Percentiles rank a stretch among this genome's conserved stretches.
These are phyloP conservation scores for Mesochorus sp. DNA, from an alignment of 2,888 invertebrate genomes.

Conservation along the genomic window DNA sequence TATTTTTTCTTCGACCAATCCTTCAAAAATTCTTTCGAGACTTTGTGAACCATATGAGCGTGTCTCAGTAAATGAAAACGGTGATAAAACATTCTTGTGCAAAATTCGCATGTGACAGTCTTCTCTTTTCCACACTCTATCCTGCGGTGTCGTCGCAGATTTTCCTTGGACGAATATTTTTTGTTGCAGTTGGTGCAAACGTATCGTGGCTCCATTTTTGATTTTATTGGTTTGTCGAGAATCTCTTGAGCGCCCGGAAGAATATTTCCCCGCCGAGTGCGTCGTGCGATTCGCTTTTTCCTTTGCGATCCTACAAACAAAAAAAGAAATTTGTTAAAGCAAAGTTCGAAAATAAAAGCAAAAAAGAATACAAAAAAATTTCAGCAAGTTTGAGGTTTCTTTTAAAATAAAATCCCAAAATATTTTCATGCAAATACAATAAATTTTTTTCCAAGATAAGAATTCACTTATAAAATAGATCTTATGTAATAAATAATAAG, in stretches of 20 bases:
- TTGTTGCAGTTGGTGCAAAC: constrained; percentile 75
- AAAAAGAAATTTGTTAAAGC: neutral
- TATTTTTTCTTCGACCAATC: constrained; percentile 1
- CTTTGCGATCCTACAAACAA: neutral
- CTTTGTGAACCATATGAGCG: constrained; percentile 6
- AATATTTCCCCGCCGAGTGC: constrained; percentile 3
- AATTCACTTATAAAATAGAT: no score
- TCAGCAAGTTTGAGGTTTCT: no score
- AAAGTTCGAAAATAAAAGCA: neutral
- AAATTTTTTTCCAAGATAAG: no score
- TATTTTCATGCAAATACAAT: no score
- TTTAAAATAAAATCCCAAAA: no score
- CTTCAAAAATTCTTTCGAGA: constrained; percentile 10
- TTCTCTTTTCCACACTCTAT: constrained; percentile 72
- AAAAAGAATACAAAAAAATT: no score
- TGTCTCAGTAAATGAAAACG: constrained; percentile 12
- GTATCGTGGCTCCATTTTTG: neutral
- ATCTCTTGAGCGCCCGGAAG: neutral
- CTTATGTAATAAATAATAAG: no score
- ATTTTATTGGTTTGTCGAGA: neutral
- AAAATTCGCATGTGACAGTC: constrained; percentile 57
- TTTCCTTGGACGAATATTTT: constrained; percentile 63
- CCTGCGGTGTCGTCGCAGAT: constrained; percentile 64
- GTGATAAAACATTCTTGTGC: constrained; percentile 60
- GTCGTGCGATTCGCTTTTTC: constrained; percentile 1